Evolutionary conservation across 2,113 vertebrate genomes (phyloP).

Genomic region (Hemiscyllium ocellatum): DNA sequence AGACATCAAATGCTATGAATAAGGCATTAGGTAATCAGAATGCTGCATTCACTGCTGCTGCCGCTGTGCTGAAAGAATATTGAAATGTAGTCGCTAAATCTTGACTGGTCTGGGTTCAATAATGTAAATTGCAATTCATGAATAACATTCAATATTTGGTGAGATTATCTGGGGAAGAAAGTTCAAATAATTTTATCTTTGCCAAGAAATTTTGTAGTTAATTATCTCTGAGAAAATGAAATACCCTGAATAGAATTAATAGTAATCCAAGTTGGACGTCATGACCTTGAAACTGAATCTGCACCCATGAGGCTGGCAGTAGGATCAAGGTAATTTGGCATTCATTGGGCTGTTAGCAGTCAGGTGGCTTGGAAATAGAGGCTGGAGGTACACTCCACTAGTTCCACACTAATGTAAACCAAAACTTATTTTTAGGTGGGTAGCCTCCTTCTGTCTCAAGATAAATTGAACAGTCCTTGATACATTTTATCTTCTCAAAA

Average conservation of each 20-base stretch:
- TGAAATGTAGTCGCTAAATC: background rate
- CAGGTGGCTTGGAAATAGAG: background rate
- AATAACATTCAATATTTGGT: background rate
- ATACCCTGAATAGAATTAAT: background rate
- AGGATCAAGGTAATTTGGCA: background rate
- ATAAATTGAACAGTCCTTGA: background rate
- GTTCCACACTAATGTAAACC: background rate
- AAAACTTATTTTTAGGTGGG: background rate
- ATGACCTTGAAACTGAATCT: background rate
- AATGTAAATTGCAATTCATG: background rate
- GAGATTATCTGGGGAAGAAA: background rate
- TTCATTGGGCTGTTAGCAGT: background rate
- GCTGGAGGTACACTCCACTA: background rate
- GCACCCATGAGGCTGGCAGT: background rate
- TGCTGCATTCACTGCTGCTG: background rate
- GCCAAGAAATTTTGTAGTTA: background rate
- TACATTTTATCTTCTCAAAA: background rate
- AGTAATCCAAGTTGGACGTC: background rate
- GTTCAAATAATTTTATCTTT: background rate
- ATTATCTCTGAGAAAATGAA: background rate
- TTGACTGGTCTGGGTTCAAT: background rate
- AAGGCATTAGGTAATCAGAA: background rate
- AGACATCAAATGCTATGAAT: background rate
- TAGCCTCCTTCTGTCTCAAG: background rate
- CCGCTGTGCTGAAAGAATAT: background rate